Percentiles rank a stretch among this genome's conserved stretches.
phyloP scores from a whole-genome alignment of 2,888 invertebrate genomes.

The Rhagonycha fulva region DNA sequence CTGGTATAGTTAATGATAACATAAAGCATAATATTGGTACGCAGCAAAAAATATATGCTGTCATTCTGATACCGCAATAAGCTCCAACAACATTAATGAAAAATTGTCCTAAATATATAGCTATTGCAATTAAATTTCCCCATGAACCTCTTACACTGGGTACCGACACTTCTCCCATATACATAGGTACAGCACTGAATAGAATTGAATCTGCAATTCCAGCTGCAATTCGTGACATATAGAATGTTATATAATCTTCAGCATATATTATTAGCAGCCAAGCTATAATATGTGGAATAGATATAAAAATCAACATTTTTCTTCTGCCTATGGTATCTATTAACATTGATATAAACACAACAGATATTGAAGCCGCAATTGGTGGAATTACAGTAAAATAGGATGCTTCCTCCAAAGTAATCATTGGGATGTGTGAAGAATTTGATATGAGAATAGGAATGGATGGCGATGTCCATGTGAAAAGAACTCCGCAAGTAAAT shows the following conservation, averaged over 20 bases:
- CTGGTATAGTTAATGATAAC: constrained; percentile 65
- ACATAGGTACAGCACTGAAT: constrained; percentile 41
- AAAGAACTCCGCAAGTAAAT: constrained; percentile 37
- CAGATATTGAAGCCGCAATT: constrained; percentile 38
- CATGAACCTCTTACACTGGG: constrained; percentile 44
- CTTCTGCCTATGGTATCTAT: constrained; percentile 41
- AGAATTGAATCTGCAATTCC: constrained; percentile 42
- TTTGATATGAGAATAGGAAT: constrained; percentile 43
- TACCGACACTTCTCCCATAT: constrained; percentile 44
- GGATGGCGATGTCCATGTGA: constrained; percentile 48
- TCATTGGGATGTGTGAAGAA: constrained; percentile 36
- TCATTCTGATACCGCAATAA: constrained; percentile 57
- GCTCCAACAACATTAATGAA: constrained; percentile 59
- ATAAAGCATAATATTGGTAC: constrained; percentile 62
- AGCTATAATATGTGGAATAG: constrained; percentile 39
- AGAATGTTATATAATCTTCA: constrained; percentile 39
- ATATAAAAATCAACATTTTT: constrained; percentile 39
- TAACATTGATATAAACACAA: constrained; percentile 38
- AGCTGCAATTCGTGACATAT: constrained; percentile 40
- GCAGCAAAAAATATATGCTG: constrained; percentile 61
- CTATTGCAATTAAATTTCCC: constrained; percentile 40
- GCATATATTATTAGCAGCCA: constrained; percentile 40
- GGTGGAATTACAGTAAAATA: constrained; percentile 46
- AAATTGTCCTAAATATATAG: constrained; percentile 39
- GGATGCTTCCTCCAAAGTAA: constrained; percentile 44